Evolutionary conservation across 2,888 invertebrate species (phyloP), one percentile per base, ranked within the genome.

Genomic region (Oxytorus armatus): DNA sequence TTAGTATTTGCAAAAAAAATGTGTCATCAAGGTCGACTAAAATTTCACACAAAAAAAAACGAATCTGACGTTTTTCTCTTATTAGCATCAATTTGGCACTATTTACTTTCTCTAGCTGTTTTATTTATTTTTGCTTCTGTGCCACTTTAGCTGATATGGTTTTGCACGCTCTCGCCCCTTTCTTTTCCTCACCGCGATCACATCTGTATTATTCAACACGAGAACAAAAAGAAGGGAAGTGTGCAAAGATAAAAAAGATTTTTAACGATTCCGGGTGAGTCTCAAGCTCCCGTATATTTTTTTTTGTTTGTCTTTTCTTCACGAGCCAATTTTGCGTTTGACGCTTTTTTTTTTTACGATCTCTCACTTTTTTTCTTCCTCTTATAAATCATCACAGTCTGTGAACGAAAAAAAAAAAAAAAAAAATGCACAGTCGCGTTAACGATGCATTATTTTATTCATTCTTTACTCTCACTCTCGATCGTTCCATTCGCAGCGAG

Each of bases 51-150:
- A 29, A 63, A 65, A 44, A 29, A 63, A 63, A 63, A 14, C 33
- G 47, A 49, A 25, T 16, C 5, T 25, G 3, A 49, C 49, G 3
- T 47, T 49, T 53, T 23, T 68, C 42, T 68, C 11, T 68, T 21
- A 72, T 77, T 66, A 75, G 73, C 81, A 72, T 81, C 72, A 53
- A 66, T 85, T 85, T 84, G 85, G 85, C 84, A 85, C 82, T 85
- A 79, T 83, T 75, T 75, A 75, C 70, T 77, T 72, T 73, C 42
- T 82, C 68, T 79, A 77, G 63, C 25, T 53, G 49, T 63, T 53
- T 39, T 33, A 14, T 47, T 44, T 39, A n/a, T 61, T 44, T 42
- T 23, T 44, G 42, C 65, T 44, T 47, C 25, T 18, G 18, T 77
- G 63, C 66, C 53, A 72, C 55, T 73, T 49, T 79, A 79, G 77